phyloP scores from a whole-genome alignment of 2,888 invertebrate genomes.

The Crematogaster levior region DNA sequence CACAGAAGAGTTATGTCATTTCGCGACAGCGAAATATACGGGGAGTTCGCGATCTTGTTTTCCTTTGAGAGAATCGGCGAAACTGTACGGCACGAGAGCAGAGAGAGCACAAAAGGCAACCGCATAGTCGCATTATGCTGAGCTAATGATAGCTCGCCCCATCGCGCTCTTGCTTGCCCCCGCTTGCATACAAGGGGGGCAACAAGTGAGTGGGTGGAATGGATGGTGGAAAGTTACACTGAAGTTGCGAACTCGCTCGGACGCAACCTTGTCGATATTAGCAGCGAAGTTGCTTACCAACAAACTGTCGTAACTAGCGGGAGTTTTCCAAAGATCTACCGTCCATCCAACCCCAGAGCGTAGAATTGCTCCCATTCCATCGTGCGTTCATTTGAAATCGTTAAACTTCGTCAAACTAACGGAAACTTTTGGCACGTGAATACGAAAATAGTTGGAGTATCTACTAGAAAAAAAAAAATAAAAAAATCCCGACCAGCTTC shows the following conservation, averaged over 20 bases:
- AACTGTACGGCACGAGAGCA: slow-evolving; percentile 12
- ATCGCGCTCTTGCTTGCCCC: slow-evolving; percentile 8
- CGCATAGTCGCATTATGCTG: slow-evolving; percentile 18
- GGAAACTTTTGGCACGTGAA: slow-evolving; percentile 28
- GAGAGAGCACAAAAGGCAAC: slow-evolving; percentile 27
- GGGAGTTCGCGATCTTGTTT: slow-evolving; percentile 15
- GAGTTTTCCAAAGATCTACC: slow-evolving; percentile 52
- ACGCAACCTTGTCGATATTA: slow-evolving; percentile 60
- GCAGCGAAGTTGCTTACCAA: slow-evolving; percentile 38
- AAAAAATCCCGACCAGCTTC: not conserved
- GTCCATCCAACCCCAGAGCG: not conserved
- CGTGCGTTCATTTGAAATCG: slow-evolving; percentile 29
- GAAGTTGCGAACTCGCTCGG: slow-evolving; percentile 51
- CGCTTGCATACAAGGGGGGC: slow-evolving; percentile 12
- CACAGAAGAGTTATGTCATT: slow-evolving; percentile 2
- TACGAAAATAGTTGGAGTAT: slow-evolving; percentile 33
- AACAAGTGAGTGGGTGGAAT: slow-evolving; percentile 28
- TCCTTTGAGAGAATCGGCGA: slow-evolving; percentile 25
- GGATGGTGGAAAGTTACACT: slow-evolving; percentile 43
- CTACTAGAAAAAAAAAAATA: not conserved
- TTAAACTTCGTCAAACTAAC: slow-evolving; percentile 26
- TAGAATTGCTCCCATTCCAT: not conserved
- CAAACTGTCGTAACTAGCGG: slow-evolving; percentile 54
- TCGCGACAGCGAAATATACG: not conserved
- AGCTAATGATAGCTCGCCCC: slow-evolving; percentile 32